Conservation (phyloP, 2,888 invertebrate genomes). For the Metellina segmentata region DNA sequence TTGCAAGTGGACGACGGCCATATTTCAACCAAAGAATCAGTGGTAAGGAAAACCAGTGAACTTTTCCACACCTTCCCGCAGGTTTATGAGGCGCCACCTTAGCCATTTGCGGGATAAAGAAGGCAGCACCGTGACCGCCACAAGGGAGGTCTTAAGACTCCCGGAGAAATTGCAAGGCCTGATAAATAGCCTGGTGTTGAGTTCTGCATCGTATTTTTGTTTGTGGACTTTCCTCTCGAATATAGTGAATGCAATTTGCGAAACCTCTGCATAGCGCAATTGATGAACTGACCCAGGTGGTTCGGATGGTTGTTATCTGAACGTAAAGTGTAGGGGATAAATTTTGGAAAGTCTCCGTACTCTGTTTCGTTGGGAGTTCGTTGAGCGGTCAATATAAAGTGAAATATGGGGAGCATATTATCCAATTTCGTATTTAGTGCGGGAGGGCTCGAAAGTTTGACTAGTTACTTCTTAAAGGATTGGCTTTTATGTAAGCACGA, state of each 20-base stretch:
- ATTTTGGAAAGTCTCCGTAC: not conserved
- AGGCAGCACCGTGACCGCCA: conserved; percentile 21
- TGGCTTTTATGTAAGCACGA: not conserved
- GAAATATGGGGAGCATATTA: not conserved
- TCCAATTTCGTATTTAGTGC: not conserved
- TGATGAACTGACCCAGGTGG: conserved; percentile 16
- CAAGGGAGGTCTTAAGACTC: not conserved
- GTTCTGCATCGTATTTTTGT: conserved; percentile 31
- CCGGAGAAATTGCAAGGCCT: conserved; percentile 1
- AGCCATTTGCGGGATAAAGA: conserved; percentile 42
- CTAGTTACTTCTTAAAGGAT: not conserved
- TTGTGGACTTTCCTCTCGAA: conserved; percentile 9
- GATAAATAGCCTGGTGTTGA: conserved; percentile 20
- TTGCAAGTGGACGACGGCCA: conserved; percentile 89
- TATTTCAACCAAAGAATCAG: conserved; percentile 87
- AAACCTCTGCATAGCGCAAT: not conserved
- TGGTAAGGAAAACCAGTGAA: conserved; percentile 78
- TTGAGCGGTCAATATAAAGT: not conserved
- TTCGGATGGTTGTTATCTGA: not conserved
- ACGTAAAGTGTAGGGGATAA: not conserved
- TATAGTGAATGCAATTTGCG: conserved; percentile 30
- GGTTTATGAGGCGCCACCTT: conserved; percentile 31
- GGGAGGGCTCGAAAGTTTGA: not conserved
- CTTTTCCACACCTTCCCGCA: conserved; percentile 31
- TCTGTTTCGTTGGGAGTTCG: not conserved